A percentile compares a stretch with the other conserved stretches of the same genome.
Evolutionary conservation across 2,113 vertebrate species (phyloP).

Genomic region (Tachysurus fulvidraco): DNA sequence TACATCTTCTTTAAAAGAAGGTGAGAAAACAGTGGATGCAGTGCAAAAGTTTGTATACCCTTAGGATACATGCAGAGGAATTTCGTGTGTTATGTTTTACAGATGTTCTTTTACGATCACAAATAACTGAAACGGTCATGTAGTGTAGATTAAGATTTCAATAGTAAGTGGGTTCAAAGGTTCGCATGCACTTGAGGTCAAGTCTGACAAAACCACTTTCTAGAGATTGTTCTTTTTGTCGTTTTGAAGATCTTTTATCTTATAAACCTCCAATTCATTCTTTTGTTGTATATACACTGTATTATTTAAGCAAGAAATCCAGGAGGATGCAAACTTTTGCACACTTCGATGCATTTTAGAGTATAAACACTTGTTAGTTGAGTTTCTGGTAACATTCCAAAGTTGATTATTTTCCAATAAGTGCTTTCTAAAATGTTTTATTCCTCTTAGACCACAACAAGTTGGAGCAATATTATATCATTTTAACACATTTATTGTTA

Average conservation of each 20-base stretch:
- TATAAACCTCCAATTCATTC: background rate
- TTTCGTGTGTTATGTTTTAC: background rate
- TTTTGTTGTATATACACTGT: background rate
- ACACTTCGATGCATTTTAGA: background rate
- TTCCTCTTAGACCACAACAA: background rate
- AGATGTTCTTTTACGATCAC: background rate
- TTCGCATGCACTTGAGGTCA: background rate
- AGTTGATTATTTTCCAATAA: background rate
- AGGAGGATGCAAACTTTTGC: background rate
- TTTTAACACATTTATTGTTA: background rate
- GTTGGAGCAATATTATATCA: too few relatives aligned
- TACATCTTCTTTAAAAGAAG: constrained; percentile 18
- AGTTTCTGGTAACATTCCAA: background rate
- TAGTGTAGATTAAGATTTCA: background rate
- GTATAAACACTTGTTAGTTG: background rate
- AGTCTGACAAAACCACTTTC: background rate
- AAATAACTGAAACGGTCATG: background rate
- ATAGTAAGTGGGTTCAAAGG: background rate
- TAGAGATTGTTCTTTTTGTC: background rate
- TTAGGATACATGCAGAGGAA: background rate
- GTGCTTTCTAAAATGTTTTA: background rate
- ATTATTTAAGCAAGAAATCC: background rate
- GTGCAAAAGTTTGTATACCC: constrained; percentile 10
- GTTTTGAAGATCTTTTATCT: background rate
- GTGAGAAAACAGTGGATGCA: background rate